Conservation (phyloP, 2,113 vertebrate species). For the Gallinago undulata region DNA sequence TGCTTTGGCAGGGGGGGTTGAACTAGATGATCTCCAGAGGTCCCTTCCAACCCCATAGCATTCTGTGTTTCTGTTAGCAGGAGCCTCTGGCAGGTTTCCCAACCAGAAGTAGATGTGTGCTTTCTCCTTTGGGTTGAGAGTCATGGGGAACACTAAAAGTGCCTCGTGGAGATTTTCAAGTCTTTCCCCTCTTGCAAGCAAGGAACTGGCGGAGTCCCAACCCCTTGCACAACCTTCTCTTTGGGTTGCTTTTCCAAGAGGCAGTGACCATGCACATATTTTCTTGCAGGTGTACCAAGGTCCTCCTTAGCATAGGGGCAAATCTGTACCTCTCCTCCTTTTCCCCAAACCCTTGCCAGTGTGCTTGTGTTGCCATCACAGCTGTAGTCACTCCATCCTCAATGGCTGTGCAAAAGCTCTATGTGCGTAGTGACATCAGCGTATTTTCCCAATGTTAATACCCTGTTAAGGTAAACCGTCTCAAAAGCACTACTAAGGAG, state of each 20-base stretch:
- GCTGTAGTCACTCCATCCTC: accelerated
- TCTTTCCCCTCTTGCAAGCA: neutral
- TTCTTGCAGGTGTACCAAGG: neutral
- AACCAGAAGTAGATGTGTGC: neutral
- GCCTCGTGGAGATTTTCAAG: neutral
- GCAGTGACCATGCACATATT: neutral
- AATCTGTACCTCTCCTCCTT: neutral
- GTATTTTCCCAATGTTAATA: accelerated
- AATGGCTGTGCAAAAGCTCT: accelerated
- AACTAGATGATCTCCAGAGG: no score
- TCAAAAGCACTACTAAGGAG: no score
- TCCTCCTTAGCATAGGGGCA: neutral
- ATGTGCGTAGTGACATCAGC: accelerated
- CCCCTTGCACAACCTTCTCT: no score
- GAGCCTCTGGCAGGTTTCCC: neutral
- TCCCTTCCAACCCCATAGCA: no score
- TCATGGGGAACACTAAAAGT: neutral
- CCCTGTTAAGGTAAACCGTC: neutral
- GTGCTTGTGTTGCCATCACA: neutral
- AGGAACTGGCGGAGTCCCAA: neutral
- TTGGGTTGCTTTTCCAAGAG: neutral
- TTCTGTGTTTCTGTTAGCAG: neutral
- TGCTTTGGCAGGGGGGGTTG: no score
- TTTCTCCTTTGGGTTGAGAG: neutral
- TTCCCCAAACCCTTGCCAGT: accelerated